A percentile compares a stretch with the other conserved stretches of the same genome.
Conservation (phyloP, 2,888 invertebrate genomes). For the Dryadula phaetusa region DNA sequence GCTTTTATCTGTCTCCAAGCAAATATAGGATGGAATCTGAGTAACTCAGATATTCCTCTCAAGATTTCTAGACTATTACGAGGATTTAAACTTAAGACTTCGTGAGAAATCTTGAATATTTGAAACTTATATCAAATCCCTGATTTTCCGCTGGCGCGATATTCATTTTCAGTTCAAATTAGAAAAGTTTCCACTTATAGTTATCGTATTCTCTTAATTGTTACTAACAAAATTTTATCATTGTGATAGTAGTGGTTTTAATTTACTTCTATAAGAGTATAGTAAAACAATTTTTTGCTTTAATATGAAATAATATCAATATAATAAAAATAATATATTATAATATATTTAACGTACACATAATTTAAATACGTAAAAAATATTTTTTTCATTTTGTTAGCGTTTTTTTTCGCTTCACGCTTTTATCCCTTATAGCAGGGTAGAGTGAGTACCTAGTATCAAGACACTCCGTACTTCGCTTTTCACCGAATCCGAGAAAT, state of each 20-base stretch:
- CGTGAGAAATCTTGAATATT: conserved; percentile 30
- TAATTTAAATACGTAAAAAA: too few relatives aligned
- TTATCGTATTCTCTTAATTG: not conserved
- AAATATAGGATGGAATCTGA: conserved; percentile 51
- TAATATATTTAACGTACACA: too few relatives aligned
- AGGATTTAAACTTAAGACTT: conserved; percentile 36
- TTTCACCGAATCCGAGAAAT: too few relatives aligned
- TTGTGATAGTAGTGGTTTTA: not conserved
- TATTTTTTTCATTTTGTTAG: too few relatives aligned
- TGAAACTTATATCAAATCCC: conserved; percentile 24
- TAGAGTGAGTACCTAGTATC: too few relatives aligned
- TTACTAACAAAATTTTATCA: not conserved
- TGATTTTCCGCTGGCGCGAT: conserved; percentile 7
- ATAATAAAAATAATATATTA: not conserved
- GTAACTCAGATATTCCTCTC: conserved; percentile 36
- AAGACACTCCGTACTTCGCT: too few relatives aligned
- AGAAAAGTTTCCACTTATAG: not conserved
- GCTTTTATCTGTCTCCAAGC: conserved; percentile 63
- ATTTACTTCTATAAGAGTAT: not conserved
- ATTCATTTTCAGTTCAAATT: conserved; percentile 10
- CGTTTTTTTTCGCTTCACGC: too few relatives aligned
- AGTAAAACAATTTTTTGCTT: not conserved
- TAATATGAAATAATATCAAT: too few relatives aligned
- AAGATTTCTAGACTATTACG: conserved; percentile 33
- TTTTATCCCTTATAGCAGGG: too few relatives aligned